Evolutionary conservation across 2,888 invertebrate genomes (phyloP).

Genomic region (Tholera decimalis): DNA sequence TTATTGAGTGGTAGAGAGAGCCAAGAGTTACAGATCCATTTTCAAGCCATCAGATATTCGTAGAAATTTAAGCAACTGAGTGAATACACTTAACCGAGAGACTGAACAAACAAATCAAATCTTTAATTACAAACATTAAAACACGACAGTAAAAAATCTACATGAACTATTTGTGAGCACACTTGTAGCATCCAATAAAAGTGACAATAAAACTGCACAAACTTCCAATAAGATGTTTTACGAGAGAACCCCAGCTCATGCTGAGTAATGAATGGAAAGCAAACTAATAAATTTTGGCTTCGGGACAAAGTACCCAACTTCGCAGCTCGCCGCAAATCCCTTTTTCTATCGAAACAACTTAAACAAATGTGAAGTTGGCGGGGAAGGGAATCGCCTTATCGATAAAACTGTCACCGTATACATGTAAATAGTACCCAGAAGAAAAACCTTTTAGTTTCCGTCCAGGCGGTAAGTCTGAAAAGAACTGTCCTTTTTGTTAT

Average conservation of each 20-base stretch:
- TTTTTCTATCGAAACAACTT: conserved; percentile 65
- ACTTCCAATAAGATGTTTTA: conserved; percentile 72
- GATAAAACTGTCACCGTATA: conserved; percentile 67
- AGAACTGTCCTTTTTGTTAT: conserved; percentile 39
- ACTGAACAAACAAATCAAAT: conserved; percentile 10
- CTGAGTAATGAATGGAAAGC: conserved; percentile 79
- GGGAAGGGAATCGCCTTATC: conserved; percentile 59
- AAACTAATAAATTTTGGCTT: conserved; percentile 80
- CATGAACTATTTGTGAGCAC: conserved; percentile 51
- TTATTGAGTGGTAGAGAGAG: neutral
- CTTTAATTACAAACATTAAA: conserved; percentile 49
- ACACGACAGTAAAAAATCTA: conserved; percentile 25
- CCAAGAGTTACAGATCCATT: neutral
- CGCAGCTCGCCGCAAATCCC: conserved; percentile 53
- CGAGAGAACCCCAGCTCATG: conserved; percentile 66
- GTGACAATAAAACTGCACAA: conserved; percentile 74
- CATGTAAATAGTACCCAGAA: conserved; percentile 56
- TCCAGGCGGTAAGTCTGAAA: conserved; percentile 36
- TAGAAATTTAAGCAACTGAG: neutral
- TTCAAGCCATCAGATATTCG: neutral
- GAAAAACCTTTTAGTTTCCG: conserved; percentile 51
- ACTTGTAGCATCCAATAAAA: conserved; percentile 69
- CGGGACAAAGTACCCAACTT: conserved; percentile 74
- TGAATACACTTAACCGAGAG: neutral
- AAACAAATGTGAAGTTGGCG: conserved; percentile 66